phyloP scores from a whole-genome alignment of 2,797 vertebrate species.

The Kryptopterus vitreolus region DNA sequence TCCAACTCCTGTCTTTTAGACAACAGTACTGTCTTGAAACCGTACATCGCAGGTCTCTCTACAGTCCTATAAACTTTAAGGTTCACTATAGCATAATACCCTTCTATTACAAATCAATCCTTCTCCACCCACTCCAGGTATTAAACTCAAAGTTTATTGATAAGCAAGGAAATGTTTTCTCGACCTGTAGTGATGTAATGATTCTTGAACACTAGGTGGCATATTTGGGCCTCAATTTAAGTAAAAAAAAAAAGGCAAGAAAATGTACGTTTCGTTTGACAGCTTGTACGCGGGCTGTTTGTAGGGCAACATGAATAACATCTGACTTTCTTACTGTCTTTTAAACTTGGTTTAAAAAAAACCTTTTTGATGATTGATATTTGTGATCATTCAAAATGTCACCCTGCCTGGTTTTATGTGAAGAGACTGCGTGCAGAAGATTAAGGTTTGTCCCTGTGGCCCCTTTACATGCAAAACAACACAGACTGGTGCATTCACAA shows the following conservation, averaged over 20 bases:
- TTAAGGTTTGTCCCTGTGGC: slow-evolving; percentile 10
- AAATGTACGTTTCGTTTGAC: background rate
- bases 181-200: background rate
- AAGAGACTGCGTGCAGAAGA: background rate
- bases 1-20: too few relatives aligned
- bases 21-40: too few relatives aligned
- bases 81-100: too few relatives aligned
- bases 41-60: too few relatives aligned
- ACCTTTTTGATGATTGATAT: background rate
- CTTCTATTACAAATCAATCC: too few relatives aligned
- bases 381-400: background rate
- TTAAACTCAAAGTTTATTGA: background rate
- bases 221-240: background rate
- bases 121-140: too few relatives aligned
- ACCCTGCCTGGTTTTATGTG: too few relatives aligned
- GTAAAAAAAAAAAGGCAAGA: too few relatives aligned
- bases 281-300: background rate
- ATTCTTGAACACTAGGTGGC: slow-evolving; percentile 37
- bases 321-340: background rate
- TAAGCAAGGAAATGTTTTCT: background rate
- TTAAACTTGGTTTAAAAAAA: background rate
- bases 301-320: background rate
- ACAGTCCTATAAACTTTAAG: too few relatives aligned
- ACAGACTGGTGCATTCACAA: slow-evolving; percentile 15
- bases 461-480: background rate